Evolutionary conservation across 2,797 vertebrate genomes (phyloP).

Genomic region (Potorous gilbertii): DNA sequence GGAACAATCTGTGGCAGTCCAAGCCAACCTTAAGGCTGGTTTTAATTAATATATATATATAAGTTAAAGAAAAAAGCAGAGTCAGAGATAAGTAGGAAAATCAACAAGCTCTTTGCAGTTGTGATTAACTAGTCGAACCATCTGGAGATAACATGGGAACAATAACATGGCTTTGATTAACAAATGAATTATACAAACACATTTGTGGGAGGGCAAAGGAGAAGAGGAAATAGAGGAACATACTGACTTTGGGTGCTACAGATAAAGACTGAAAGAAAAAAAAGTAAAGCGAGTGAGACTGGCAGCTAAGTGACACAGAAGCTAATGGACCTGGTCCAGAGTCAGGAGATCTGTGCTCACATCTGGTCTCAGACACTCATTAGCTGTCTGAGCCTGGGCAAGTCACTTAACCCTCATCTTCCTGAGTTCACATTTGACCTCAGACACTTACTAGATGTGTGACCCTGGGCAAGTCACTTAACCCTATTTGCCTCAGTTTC

Average conservation of each 20-base stretch:
- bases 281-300: background rate
- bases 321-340: background rate
- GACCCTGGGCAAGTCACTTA: background rate
- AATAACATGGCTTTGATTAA: background rate
- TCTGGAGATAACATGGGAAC: background rate
- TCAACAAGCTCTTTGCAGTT: background rate
- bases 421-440: background rate
- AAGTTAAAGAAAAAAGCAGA: background rate
- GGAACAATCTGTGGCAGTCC: background rate
- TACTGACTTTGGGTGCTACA: background rate
- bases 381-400: background rate
- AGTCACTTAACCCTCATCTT: background rate
- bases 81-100: background rate
- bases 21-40: background rate
- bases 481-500: background rate
- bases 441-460: background rate
- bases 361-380: background rate
- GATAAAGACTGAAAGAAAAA: background rate
- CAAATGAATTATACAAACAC: background rate
- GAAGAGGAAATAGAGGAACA: background rate
- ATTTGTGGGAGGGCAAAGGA: background rate
- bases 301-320: accelerated
- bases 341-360: background rate
- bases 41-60: background rate
- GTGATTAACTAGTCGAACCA: background rate